phyloP scores from a whole-genome alignment of 2,888 invertebrate species.

The Lepidocyrtinus sp. region DNA sequence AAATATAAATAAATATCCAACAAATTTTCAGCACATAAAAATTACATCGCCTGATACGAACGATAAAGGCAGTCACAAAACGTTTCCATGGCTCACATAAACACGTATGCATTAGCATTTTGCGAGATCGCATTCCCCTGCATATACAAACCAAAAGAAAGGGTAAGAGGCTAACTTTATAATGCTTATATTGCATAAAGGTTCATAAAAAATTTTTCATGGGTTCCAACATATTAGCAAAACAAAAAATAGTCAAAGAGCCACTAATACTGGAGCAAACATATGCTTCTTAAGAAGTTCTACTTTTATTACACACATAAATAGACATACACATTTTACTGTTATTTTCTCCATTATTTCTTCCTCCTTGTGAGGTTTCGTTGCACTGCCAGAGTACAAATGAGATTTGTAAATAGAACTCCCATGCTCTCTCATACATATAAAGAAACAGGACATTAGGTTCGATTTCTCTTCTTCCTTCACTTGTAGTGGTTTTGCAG shows the following conservation, averaged over 20 bases:
- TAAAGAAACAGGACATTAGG: neutral
- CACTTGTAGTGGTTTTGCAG: neutral
- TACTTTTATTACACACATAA: neutral
- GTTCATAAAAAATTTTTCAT: neutral
- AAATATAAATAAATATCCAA: neutral
- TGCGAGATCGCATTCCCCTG: no score
- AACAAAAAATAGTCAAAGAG: neutral
- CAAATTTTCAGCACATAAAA: neutral
- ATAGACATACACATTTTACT: neutral
- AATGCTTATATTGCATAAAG: neutral
- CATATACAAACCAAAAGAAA: no score
- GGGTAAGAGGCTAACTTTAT: no score
- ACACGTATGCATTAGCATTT: neutral
- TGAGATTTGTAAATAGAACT: neutral
- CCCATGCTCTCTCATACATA: neutral
- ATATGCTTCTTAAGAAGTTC: neutral
- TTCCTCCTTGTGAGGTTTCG: neutral
- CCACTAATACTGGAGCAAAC: neutral
- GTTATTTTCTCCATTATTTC: neutral
- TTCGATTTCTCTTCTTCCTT: neutral
- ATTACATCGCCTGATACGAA: neutral
- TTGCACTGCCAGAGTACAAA: neutral
- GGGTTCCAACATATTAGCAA: neutral
- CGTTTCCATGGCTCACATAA: neutral
- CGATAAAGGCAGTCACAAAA: neutral